Base-by-base conservation (phyloP, 2,113 vertebrate genomes). In the Corythoichthys haematopterus region DNA sequence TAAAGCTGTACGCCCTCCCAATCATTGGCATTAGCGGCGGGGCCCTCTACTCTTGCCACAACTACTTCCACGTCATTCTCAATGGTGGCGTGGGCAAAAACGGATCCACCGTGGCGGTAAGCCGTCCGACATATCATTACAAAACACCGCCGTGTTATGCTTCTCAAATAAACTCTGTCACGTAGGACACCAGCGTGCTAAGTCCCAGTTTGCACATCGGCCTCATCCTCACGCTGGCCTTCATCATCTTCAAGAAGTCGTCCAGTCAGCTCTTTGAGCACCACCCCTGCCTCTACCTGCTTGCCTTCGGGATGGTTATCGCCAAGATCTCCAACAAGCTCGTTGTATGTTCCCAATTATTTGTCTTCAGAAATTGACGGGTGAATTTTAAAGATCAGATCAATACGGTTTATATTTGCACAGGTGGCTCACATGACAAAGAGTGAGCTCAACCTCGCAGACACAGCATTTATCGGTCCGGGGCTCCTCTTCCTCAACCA, bases 351-450 rank as follows among this genome's bases (percentile, higher is more conserved):
- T 37, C 16, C 15, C 36, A n/a, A 4, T 40, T 43, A 1, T 43
- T 13, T 16, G 4, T 13, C 10, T 56, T 56, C 33, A 12, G 20
- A 35, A 56, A 2, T 33, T 3, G 47, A 50, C 12, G 2, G 14
- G 13, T 13, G 11, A 4, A 15, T 50, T 50, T 13, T 50, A 11
- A 11, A 46, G 45, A 46, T 8, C 40, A 43, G 47, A 2, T 47
- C 20, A 28, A 28, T 43, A 43, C 6, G 40, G 6, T 58, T 61
- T 2, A 0, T 15, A 14, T 6, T 35, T 3, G 0, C 20, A 3
- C 53, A 98, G 96, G 75, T 98, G 63, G 96, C 97, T 66, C 95
- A 98, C 85, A 98, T 99, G 96, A 97, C 96, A 65, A 98, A 94
- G 93, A 98, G 96, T 84, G 94, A 97, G 89, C 87, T 99, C 56